Base-by-base conservation (phyloP, 2,113 vertebrate species). In the Pithys albifrons region DNA sequence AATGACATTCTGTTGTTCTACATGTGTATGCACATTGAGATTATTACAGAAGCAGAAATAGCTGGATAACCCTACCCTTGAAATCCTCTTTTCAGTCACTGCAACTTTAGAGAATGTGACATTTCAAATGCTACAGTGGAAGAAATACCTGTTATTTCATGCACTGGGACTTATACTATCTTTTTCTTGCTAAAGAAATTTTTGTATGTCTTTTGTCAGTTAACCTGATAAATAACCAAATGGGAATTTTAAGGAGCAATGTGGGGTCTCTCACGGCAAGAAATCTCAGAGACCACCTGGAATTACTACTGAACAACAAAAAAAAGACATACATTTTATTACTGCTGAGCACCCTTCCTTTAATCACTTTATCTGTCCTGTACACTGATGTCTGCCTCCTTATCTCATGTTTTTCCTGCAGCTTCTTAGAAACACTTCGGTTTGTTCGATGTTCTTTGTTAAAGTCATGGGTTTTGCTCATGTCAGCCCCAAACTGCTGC, bases 311-410 rank as follows among this genome's bases (percentile, higher is more conserved):
- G 88, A n/a, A n/a, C n/a, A n/a, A n/a, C n/a, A 69, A 69, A 52
- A 84, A 52, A 83, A 80, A 27, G 24, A 28, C 25, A 39, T 23
- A 15, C 16, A 27, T 76, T 89, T 88, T 83, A 90, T 84, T 96
- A 57, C 69, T 86, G 65, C 76, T 64, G 82, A 93, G 88, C 74
- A 86, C 55, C 57, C 46, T 88, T 74, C 35, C 27, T 70, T 90
- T 96, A 96, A 96, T 94, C 94, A 39, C 90, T 93, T 96, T 96
- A 94, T 96, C 91, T 95, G 77, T 90, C 82, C 75, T 66, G 59
- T 49, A 52, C 96, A 91, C 82, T n/a, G 82, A 51, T 91, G 71
- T 67, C 81, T 85, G 6, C 49, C 25, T 90, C 59, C 79, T 96
- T 96, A 96, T 96, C 94, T 95, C 85, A 10, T 90, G 82, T 90